A percentile compares a stretch with the other conserved stretches of the same genome.
These are phyloP conservation scores for Serrognathus titanus DNA, from an alignment of 2,888 invertebrate genomes.

Conservation along the genomic window DNA sequence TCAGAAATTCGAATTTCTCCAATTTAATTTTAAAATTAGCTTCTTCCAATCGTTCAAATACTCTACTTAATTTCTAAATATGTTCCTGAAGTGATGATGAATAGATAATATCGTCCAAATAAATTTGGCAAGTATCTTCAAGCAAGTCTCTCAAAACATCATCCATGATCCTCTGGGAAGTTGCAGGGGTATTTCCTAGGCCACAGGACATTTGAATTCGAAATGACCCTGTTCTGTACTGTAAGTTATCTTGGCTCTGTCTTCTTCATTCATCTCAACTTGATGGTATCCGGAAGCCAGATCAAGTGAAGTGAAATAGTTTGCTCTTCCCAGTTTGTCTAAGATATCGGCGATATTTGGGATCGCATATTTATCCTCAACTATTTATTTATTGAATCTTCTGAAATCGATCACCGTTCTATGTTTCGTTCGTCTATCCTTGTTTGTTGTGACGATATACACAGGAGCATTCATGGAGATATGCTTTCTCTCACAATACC, in stretches of 20 bases:
- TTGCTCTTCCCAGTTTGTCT: slow-evolving; percentile 28
- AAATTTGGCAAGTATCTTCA: slow-evolving; percentile 11
- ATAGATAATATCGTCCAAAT: slow-evolving; percentile 32
- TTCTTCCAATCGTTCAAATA: slow-evolving; percentile 20
- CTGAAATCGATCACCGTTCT: neutral
- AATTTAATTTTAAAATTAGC: slow-evolving; percentile 25
- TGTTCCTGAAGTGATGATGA: slow-evolving; percentile 24
- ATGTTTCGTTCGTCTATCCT: neutral
- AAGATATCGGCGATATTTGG: slow-evolving; percentile 31
- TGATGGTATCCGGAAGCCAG: slow-evolving; percentile 15
- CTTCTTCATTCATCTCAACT: neutral
- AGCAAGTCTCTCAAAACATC: too few relatives aligned
- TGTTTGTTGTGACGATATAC: neutral
- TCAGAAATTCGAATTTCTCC: slow-evolving; percentile 15
- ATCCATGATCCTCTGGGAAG: too few relatives aligned
- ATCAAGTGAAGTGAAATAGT: slow-evolving; percentile 32
- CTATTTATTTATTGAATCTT: neutral
- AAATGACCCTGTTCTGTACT: too few relatives aligned
- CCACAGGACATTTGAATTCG: too few relatives aligned
- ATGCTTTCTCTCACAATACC: too few relatives aligned
- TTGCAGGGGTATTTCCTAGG: too few relatives aligned
- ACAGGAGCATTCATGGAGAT: too few relatives aligned
- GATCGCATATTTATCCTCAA: neutral
- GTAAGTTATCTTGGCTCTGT: too few relatives aligned
- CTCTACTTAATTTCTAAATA: slow-evolving; percentile 14